Percentiles rank a stretch among this genome's conserved stretches.
Conservation (phyloP, 2,888 invertebrate species). For the Cheilosia urbana region DNA sequence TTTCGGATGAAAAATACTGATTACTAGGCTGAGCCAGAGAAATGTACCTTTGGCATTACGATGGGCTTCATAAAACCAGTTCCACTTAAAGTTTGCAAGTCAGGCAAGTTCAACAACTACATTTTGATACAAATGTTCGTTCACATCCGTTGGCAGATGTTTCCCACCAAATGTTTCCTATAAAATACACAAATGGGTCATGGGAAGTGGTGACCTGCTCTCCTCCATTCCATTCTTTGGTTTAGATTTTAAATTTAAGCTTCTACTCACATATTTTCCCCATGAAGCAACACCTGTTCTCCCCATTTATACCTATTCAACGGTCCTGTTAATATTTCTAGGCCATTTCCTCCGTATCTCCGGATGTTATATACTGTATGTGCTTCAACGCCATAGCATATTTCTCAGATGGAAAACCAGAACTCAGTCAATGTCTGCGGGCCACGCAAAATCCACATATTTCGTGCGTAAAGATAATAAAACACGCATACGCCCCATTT, state of each 20-base stretch:
- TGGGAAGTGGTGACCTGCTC: too few species aligned
- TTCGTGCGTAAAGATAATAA: constrained; percentile 69
- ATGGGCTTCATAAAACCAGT: too few species aligned
- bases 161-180: not conserved
- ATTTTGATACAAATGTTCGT: too few species aligned
- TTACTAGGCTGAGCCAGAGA: too few species aligned
- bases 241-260: not conserved
- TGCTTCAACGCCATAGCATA: constrained; percentile 50
- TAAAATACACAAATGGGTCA: not conserved
- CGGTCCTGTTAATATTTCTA: constrained; percentile 62
- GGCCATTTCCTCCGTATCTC: constrained; percentile 61
- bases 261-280: not conserved
- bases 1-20: too few species aligned
- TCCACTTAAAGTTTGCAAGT: too few species aligned
- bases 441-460: constrained; percentile 36
- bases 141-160: too few species aligned
- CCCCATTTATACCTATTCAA: constrained; percentile 59
- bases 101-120: too few species aligned
- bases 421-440: constrained; percentile 45
- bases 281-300: constrained; percentile 46
- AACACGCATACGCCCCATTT: constrained; percentile 69
- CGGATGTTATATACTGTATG: constrained; percentile 10
- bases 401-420: constrained; percentile 43
- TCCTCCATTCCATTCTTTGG: not conserved
- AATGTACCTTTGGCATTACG: too few species aligned